Conservation (phyloP, 2,888 invertebrate genomes). For the Aphodius sticticus region DNA sequence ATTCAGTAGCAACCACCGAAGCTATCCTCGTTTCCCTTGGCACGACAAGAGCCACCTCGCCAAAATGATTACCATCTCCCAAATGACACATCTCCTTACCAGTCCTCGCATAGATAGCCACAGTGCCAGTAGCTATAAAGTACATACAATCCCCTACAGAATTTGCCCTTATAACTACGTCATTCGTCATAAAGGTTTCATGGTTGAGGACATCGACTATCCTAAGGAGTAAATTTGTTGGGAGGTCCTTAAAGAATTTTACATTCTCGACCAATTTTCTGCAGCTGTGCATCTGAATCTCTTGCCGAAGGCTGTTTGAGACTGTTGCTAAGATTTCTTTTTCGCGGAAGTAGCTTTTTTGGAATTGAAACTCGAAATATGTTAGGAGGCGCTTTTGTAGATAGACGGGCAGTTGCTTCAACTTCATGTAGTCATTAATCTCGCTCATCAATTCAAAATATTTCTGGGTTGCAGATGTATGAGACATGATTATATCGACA, state of each 20-base stretch:
- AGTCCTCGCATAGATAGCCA: slow-evolving; percentile 57
- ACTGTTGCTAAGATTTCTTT: slow-evolving; percentile 48
- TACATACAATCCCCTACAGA: slow-evolving; percentile 55
- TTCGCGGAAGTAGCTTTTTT: slow-evolving; percentile 57
- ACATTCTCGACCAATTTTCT: slow-evolving; percentile 56
- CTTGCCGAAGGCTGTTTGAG: slow-evolving; percentile 26
- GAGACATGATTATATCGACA: slow-evolving; percentile 32
- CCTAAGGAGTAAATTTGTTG: slow-evolving; percentile 49
- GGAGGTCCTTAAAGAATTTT: slow-evolving; percentile 56
- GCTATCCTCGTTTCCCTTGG: slow-evolving; percentile 54
- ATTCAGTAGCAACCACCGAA: slow-evolving; percentile 58
- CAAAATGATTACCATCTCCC: slow-evolving; percentile 67
- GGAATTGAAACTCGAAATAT: slow-evolving; percentile 58
- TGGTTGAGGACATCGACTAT: slow-evolving; percentile 51
- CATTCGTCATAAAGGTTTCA: slow-evolving; percentile 57
- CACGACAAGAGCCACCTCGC: slow-evolving; percentile 60
- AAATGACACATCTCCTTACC: slow-evolving; percentile 63
- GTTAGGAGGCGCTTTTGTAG: slow-evolving; percentile 54
- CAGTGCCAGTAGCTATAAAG: slow-evolving; percentile 59
- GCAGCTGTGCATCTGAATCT: slow-evolving; percentile 60
- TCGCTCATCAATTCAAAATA: slow-evolving; percentile 53
- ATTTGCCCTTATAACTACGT: slow-evolving; percentile 56
- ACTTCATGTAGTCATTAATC: slow-evolving; percentile 57
- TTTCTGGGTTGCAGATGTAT: slow-evolving; percentile 46
- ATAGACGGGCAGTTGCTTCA: slow-evolving; percentile 57